Conservation (phyloP, 1,140 invertebrate genomes). For the Lepidurus apus region DNA sequence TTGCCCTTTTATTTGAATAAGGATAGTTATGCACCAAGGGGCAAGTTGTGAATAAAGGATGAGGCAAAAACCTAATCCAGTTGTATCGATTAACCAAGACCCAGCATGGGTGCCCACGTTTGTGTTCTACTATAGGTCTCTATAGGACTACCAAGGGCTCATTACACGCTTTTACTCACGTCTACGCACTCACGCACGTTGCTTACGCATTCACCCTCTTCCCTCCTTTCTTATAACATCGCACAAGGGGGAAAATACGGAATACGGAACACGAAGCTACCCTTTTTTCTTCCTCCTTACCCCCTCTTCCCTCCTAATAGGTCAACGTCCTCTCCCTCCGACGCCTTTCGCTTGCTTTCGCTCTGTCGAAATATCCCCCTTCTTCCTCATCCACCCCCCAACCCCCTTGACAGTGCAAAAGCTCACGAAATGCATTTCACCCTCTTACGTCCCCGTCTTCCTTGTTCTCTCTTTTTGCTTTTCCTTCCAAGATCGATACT, state of each 20-base stretch:
- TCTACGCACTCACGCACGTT: background rate
- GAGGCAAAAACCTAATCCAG: background rate
- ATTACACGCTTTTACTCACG: background rate
- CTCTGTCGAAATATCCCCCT: background rate
- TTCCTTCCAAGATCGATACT: background rate
- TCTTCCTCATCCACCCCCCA: background rate
- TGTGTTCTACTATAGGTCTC: background rate
- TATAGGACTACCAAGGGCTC: background rate
- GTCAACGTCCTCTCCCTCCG: conserved; percentile 10
- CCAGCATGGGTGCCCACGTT: conserved; percentile 1
- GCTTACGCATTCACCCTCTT: conserved; percentile 14
- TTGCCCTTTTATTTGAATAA: no score
- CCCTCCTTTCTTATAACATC: background rate
- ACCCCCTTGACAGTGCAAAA: background rate
- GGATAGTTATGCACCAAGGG: no score
- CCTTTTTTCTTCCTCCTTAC: background rate
- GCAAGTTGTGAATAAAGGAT: no score
- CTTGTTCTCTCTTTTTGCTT: conserved; percentile 16
- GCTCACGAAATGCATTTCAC: background rate
- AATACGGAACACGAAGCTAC: no score
- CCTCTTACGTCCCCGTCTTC: background rate
- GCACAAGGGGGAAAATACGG: background rate
- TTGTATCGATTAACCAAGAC: background rate
- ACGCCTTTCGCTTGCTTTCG: background rate
- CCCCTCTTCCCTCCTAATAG: background rate